Base-by-base conservation (phyloP, 2,113 vertebrate species). In the Tetrao urogallus region DNA sequence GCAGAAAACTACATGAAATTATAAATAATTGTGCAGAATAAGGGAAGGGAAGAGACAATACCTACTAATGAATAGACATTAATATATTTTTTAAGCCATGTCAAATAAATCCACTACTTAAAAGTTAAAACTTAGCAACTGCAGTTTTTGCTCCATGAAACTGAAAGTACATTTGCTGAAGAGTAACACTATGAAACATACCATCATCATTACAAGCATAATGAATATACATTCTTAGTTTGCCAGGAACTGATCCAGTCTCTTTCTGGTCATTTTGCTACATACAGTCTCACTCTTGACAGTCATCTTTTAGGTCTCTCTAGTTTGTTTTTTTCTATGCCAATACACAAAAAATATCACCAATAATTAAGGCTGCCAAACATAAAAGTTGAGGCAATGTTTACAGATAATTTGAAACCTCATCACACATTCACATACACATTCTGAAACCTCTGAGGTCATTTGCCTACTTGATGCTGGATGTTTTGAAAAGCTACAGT, bases 91-190 rank as follows among this genome's bases (percentile, higher is more conserved):
- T 89, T 56, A 92, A 63, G 65, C 20, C 40, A 21, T 45, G 72
- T 86, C 87, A 86, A 64, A 94, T 93, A 90, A 94, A 86, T 43
- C 64, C 52, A 38, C 78, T 88, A 56, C 85, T 72, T 93, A 58
- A 92, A 95, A 93, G 64, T 78, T 91, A 89, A 66, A 91, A 80
- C 67, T 74, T 70, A 74, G 72, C 74, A 72, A 88, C 5, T 86
- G 47, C 6, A 30, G 17, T 88, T 75, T 89, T 89, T 91, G 52
- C 57, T 83, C 52, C 47, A 36, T 81, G 93, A 94, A 88, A 82
- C 42, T 82, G 69, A 89, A 92, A 91, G 74, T 80, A 56, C 72
- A 71, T 74, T 89, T 82, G 50, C 52, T 57, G 66, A 45, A 81
- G 57, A 60, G 50, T 24, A 80, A 47, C n/a, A 18, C 60, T 92